Conservation (phyloP, 2,113 vertebrate species). For the Motacilla tschutschensis region DNA sequence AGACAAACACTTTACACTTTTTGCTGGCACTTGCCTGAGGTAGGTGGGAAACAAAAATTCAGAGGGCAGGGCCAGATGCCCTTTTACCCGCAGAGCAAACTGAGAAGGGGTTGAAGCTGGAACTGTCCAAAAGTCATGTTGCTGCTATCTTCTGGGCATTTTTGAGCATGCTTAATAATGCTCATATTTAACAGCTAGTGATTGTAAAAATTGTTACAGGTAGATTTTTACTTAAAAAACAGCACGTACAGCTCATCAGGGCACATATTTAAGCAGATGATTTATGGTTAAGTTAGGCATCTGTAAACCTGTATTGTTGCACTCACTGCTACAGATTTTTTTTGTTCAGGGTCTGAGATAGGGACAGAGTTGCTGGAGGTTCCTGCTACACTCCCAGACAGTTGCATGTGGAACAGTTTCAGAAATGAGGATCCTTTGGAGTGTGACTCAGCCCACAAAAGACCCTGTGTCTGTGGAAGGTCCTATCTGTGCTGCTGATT, state of each 20-base stretch:
- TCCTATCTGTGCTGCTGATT: neutral
- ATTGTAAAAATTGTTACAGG: neutral
- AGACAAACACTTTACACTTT: neutral
- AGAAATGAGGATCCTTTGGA: neutral
- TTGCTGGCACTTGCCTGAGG: neutral
- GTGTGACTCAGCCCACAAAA: neutral
- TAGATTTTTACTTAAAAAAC: neutral
- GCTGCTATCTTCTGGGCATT: neutral
- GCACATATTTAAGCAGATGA: neutral
- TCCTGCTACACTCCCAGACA: neutral
- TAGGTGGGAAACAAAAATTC: neutral
- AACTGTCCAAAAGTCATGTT: neutral
- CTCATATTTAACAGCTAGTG: neutral
- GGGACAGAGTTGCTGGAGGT: neutral
- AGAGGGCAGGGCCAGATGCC: neutral
- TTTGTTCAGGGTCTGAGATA: neutral
- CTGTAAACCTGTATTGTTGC: neutral
- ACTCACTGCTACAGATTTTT: neutral
- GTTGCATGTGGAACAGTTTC: neutral
- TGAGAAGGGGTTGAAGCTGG: neutral
- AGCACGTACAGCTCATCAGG: rapidly evolving
- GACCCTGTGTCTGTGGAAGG: neutral
- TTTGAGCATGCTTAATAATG: neutral
- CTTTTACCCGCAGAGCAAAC: neutral
- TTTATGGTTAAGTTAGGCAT: neutral